phyloP scores from a whole-genome alignment of 1,140 invertebrate genomes.

The Drosophila auraria region DNA sequence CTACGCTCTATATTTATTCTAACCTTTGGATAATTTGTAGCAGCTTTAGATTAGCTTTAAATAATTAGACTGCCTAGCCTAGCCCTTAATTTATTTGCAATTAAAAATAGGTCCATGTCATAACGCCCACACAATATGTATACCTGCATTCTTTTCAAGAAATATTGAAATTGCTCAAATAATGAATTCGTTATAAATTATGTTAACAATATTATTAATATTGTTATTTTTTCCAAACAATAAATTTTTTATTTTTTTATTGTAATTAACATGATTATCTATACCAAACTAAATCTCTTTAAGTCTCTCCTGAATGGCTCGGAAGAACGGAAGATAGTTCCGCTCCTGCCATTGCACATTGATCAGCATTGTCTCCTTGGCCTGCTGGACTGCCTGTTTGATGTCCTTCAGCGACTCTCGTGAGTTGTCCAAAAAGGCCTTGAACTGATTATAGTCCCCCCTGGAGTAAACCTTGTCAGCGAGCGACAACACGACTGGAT shows the following conservation, averaged over 20 bases:
- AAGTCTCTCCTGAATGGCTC: neutral
- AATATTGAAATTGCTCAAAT: too few species aligned
- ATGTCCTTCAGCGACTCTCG: slow-evolving; percentile 83
- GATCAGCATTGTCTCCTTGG: slow-evolving; percentile 85
- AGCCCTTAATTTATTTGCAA: too few species aligned
- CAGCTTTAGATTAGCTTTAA: too few species aligned
- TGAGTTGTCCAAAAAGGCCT: slow-evolving; percentile 81
- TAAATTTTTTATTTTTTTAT: too few species aligned
- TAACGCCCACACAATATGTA: too few species aligned
- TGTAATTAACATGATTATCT: too few species aligned
- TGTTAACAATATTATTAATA: too few species aligned
- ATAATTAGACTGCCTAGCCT: too few species aligned
- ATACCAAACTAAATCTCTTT: neutral
- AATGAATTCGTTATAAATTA: too few species aligned
- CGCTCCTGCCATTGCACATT: slow-evolving; percentile 86
- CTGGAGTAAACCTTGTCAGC: slow-evolving; percentile 83
- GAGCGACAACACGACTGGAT: slow-evolving; percentile 81
- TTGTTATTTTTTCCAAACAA: too few species aligned
- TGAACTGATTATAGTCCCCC: slow-evolving; percentile 85
- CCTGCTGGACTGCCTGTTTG: slow-evolving; percentile 84
- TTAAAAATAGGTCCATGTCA: too few species aligned
- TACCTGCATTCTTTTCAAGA: too few species aligned
- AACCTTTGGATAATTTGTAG: neutral
- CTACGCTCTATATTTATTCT: neutral
- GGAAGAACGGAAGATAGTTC: slow-evolving; percentile 56